Evolutionary conservation across 2,888 invertebrate species (phyloP), one percentile per base, ranked within the genome.

Genomic region (Incurvaria masculella): DNA sequence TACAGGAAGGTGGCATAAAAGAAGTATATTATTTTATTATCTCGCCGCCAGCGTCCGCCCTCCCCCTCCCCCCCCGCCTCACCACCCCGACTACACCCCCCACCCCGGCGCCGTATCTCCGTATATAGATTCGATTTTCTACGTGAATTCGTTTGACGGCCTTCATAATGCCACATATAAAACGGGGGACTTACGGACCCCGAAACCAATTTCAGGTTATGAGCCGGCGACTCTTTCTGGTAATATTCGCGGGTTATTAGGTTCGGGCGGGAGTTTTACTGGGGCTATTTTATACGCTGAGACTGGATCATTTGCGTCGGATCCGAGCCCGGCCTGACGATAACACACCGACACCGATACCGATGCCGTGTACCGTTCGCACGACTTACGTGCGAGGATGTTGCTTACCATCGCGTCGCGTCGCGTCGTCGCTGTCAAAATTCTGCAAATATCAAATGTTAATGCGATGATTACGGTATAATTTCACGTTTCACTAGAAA

Each of bases 81-180:
- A 66, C 39, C 39, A 5, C 16, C 5, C 18, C 39, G 39, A 6
- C 18, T 18, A 4, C 5, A 6, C 39, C 39, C 5, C 39, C 18
- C 39, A 14, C 16, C 18, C 39, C 4, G 18, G 16, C 39, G 68
- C 71, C 72, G 73, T 73, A 76, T 72, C 72, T 67, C 72, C 76
- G 76, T 78, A 79, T 79, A 79, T 78, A 79, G 79, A 79, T 79
- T 79, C 79, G 79, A 79, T 79, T 79, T 79, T 79, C 79, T 79
- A 79, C 76, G 78, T 79, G 79, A 79, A 79, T 79, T 79, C 79
- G 75, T 79, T 79, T 79, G 79, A 79, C 79, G 79, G 78, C 78
- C 76, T 75, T 76, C 79, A 78, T 78, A 78, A 78, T 78, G 78
- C 78, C 71, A 78, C 76, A 76, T 78, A 79, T 79, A 79, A 79